Evolutionary conservation across 2,888 invertebrate genomes (phyloP).

Genomic region (Cinara cedri): DNA sequence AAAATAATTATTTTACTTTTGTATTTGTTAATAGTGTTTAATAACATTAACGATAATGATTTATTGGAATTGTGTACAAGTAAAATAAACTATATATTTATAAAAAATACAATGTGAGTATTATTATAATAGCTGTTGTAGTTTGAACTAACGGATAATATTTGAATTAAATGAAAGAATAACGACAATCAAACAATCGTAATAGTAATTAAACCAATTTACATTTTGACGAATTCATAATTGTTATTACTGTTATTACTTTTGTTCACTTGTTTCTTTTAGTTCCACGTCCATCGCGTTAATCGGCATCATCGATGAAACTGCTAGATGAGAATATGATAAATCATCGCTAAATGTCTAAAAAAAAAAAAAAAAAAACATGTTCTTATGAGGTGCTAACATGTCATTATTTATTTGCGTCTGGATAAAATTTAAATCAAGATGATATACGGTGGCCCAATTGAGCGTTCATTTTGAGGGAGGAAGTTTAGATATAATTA

Average conservation of each 20-base stretch:
- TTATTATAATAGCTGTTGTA: neutral
- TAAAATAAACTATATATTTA: neutral
- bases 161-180: neutral
- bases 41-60: no score
- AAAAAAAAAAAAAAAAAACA: neutral
- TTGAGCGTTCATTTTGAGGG: no score
- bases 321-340: neutral
- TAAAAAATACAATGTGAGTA: neutral
- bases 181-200: neutral
- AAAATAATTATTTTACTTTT: conserved; percentile 12
- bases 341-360: neutral
- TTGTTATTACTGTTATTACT: neutral
- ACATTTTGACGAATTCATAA: neutral
- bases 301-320: neutral
- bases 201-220: neutral
- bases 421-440: no score
- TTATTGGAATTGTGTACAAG: neutral
- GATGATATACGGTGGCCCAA: no score
- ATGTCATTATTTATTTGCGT: no score
- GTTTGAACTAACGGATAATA: neutral
- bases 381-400: no score
- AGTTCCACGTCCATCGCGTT: neutral
- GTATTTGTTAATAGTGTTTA: neutral
- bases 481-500: no score
- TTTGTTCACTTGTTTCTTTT: neutral